phyloP scores from a whole-genome alignment of 2,888 invertebrate species.

The Hydrotaea diabolus region DNA sequence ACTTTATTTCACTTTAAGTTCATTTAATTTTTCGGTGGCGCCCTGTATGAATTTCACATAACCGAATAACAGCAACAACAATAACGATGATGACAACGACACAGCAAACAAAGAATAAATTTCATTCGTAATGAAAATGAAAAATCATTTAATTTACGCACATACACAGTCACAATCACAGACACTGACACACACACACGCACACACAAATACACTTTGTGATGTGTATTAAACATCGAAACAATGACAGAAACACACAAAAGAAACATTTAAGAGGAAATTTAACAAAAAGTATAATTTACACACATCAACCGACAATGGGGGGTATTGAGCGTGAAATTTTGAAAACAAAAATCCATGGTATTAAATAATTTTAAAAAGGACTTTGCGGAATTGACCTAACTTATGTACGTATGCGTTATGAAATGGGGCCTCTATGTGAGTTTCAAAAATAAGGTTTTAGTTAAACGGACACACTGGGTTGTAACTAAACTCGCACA shows the following conservation, averaged over 20 bases:
- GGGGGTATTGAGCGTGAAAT: neutral
- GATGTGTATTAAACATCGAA: neutral
- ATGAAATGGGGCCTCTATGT: too few relatives aligned
- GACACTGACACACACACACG: neutral
- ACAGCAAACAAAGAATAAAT: constrained; percentile 28
- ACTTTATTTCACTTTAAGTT: too few relatives aligned
- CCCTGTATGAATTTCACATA: neutral
- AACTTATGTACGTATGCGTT: too few relatives aligned
- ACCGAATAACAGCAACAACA: neutral
- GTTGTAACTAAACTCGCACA: too few relatives aligned
- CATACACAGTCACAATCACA: neutral
- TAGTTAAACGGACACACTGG: too few relatives aligned
- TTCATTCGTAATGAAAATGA: constrained; percentile 45
- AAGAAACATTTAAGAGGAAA: constrained; percentile 1
- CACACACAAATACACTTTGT: neutral
- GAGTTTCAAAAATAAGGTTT: too few relatives aligned
- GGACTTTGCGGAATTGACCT: too few relatives aligned
- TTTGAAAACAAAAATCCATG: neutral
- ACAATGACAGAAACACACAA: constrained; percentile 7
- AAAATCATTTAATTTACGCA: constrained; percentile 56
- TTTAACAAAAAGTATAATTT: constrained; percentile 45
- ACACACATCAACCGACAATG: neutral
- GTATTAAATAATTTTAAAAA: too few relatives aligned
- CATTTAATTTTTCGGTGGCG: too few relatives aligned
- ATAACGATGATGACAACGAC: neutral